Conservation (phyloP, 2,888 invertebrate genomes). For the Thereva nobilitata region DNA sequence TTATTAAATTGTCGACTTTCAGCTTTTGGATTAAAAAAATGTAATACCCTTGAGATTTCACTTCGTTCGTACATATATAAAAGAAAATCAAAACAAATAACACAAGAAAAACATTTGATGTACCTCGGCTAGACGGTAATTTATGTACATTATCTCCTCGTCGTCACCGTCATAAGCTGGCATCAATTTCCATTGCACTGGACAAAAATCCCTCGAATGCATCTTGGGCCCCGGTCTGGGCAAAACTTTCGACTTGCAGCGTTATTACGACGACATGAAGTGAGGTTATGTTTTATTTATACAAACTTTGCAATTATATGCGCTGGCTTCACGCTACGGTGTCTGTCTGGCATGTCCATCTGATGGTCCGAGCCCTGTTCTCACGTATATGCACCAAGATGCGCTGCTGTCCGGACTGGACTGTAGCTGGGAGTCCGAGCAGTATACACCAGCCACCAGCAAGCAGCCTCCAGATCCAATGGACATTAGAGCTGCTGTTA, state of each 20-base stretch:
- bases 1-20: too few species aligned
- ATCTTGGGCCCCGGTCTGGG: conserved; percentile 4
- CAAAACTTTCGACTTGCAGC: conserved; percentile 19
- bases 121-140: too few species aligned
- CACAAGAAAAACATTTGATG: too few species aligned
- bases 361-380: conserved; percentile 28
- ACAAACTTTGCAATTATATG: conserved; percentile 34
- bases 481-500: conserved; percentile 25
- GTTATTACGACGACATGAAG: conserved; percentile 35
- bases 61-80: too few species aligned
- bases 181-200: not conserved
- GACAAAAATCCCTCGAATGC: conserved; percentile 7
- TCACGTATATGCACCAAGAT: conserved; percentile 26
- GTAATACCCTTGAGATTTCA: too few species aligned
- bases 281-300: conserved; percentile 36
- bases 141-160: conserved; percentile 20
- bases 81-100: too few species aligned
- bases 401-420: not conserved
- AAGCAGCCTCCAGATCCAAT: not conserved
- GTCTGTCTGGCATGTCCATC: conserved; percentile 34
- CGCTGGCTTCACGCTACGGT: conserved; percentile 33
- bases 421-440: conserved; percentile 11
- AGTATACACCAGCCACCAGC: conserved; percentile 11
- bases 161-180: too few species aligned
- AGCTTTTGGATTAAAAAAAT: too few species aligned